Percentiles rank a stretch among this genome's conserved stretches.
Evolutionary conservation across 2,113 vertebrate species (phyloP).

Genomic region (Triplophysa dalaica): DNA sequence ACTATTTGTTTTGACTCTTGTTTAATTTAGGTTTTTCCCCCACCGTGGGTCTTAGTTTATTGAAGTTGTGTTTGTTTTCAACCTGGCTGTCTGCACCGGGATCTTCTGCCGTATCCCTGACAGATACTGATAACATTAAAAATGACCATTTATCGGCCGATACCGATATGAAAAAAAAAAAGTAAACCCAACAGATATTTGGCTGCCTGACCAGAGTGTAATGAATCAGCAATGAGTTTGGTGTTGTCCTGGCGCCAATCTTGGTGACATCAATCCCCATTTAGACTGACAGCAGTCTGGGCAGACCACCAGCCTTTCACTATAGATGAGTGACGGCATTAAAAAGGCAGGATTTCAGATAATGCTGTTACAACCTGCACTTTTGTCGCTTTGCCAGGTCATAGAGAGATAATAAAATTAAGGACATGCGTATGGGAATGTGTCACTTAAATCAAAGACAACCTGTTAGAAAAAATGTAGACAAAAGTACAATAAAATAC

Average conservation of each 20-base stretch:
- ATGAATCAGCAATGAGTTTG: neutral
- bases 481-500: too few relatives aligned
- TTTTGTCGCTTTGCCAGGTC: neutral
- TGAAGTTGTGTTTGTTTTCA: too few relatives aligned
- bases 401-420: neutral
- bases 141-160: too few relatives aligned
- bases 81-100: too few relatives aligned
- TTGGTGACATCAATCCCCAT: slow-evolving; percentile 46
- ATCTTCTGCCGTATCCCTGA: too few relatives aligned
- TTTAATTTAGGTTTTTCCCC: too few relatives aligned
- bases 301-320: slow-evolving; percentile 43
- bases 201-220: neutral
- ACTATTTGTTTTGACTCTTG: too few relatives aligned
- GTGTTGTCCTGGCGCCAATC: slow-evolving; percentile 5
- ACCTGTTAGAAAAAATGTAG: too few relatives aligned
- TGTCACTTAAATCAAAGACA: neutral
- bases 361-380: neutral
- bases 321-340: slow-evolving; percentile 44
- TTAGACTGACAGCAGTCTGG: slow-evolving; percentile 41
- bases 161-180: neutral
- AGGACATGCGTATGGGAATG: neutral
- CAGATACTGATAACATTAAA: too few relatives aligned
- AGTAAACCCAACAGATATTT: neutral
- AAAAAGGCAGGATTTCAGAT: slow-evolving; percentile 40
- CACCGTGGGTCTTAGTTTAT: too few relatives aligned